Evolutionary conservation across 2,888 invertebrate species (phyloP).

Genomic region (Cheilosia grossa): DNA sequence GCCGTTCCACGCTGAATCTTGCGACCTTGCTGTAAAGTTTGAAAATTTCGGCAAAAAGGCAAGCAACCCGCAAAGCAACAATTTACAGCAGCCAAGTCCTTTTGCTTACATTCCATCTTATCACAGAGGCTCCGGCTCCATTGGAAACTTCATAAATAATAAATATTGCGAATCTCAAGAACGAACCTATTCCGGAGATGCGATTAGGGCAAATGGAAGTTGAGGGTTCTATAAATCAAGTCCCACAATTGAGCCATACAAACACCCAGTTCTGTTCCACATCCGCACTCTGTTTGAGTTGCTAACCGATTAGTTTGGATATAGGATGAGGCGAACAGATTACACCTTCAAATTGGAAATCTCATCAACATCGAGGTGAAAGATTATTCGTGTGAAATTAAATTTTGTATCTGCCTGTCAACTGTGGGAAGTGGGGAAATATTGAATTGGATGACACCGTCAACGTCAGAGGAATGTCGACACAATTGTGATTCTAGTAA

Average conservation of each 20-base stretch:
- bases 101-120: slow-evolving; percentile 42
- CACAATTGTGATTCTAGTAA: slow-evolving; percentile 22
- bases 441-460: slow-evolving; percentile 16
- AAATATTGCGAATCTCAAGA: slow-evolving; percentile 42
- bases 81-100: slow-evolving; percentile 33
- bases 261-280: not conserved
- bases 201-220: slow-evolving; percentile 39
- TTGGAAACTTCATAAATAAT: slow-evolving; percentile 58
- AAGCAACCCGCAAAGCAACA: slow-evolving; percentile 33
- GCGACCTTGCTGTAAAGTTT: slow-evolving; percentile 15
- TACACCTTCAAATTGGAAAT: slow-evolving; percentile 22
- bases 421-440: not conserved
- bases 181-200: slow-evolving; percentile 18
- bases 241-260: slow-evolving; percentile 37
- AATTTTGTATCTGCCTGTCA: slow-evolving; percentile 41
- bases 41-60: not conserved
- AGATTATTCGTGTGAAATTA: slow-evolving; percentile 49
- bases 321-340: not conserved
- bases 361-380: slow-evolving; percentile 39
- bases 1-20: slow-evolving; percentile 1
- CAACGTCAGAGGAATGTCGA: slow-evolving; percentile 20
- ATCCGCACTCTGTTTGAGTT: not conserved
- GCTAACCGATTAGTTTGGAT: slow-evolving; percentile 1
- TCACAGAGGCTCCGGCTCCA: slow-evolving; percentile 9
- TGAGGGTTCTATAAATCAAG: slow-evolving; percentile 52